Percentiles rank a stretch among this genome's conserved stretches.
These are phyloP conservation scores for Pelmatolapia mariae DNA, from an alignment of 2,113 vertebrate species.

Conservation along the genomic window DNA sequence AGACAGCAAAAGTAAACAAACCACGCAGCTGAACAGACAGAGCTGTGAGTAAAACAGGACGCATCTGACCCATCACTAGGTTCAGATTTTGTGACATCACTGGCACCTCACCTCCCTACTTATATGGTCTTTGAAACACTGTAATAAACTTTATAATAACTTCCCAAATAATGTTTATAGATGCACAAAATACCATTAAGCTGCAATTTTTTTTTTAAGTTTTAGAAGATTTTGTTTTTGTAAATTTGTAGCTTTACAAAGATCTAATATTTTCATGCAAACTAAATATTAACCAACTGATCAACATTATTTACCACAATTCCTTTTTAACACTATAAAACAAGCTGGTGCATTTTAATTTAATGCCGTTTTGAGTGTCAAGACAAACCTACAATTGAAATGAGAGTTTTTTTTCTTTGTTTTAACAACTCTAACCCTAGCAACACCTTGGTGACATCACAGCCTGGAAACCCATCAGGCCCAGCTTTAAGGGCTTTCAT, in stretches of 20 bases:
- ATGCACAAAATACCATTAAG: neutral
- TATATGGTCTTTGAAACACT: neutral
- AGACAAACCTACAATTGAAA: neutral
- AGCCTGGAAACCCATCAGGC: neutral
- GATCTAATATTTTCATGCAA: neutral
- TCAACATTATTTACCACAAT: neutral
- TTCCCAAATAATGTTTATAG: neutral
- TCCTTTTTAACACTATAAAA: neutral
- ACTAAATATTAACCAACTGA: neutral
- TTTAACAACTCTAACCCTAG: neutral
- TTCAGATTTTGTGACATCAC: neutral
- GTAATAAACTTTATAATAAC: neutral
- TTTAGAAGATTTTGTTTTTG: neutral
- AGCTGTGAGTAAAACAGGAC: neutral
- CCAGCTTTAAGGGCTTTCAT: neutral
- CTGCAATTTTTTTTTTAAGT: fast-evolving
- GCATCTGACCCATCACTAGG: neutral
- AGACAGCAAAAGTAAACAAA: neutral
- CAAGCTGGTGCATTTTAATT: neutral
- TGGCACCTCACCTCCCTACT: neutral
- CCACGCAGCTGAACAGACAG: too few species aligned
- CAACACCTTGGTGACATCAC: neutral
- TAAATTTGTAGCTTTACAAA: neutral
- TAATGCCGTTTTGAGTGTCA: neutral
- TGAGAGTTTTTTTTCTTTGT: neutral